Base-by-base conservation (phyloP, 2,797 vertebrate genomes). In the Phaenicophaeus curvirostris region DNA sequence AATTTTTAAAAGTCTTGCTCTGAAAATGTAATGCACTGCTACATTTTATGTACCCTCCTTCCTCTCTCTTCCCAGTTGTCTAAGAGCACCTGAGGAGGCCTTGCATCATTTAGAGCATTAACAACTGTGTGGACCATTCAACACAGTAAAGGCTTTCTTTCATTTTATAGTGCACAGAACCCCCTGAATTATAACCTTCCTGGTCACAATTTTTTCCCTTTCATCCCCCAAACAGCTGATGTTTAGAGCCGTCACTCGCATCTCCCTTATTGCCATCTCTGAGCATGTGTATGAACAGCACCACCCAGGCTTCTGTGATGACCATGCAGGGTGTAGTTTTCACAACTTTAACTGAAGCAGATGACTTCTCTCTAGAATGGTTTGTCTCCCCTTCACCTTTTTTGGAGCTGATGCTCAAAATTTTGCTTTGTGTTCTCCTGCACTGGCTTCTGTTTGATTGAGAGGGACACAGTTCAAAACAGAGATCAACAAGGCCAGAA, bases 401-500 rank as follows among this genome's bases (percentile, higher is more conserved):
- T 12, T 30, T 11, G 27, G 46, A 75, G n/a, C 13, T 61, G 33
- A 58, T 55, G 28, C 21, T 86, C 37, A 46, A 31, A 35, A 46
- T 58, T 73, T 66, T 78, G 41, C 33, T 63, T 55, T n/a, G 15
- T 65, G 8, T 28, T 67, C n/a, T 59, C 20, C 59, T 48, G 27
- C 28, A 15, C 9, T 8, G n/a, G 33, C 30, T 20, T 30, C 11
- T 1, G 0, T 27, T 71, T 59, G 37, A 41, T 46, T 2, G 7
- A 54, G 18, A 54, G 17, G 28, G 28, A 41, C 31, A 17, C 7
- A 24, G 15, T 15, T 57, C 46, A 67, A 85, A 90, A 42, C 30
- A 33, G 30, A 66, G 39, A 44, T 13, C 20, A 44, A 8, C 9
- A n/a, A 42, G 39, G 72, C 6, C 35, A 41, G 53, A 58, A 55